Evolutionary conservation across 2,113 vertebrate species (phyloP).

Genomic region (Megaceryle torquata): DNA sequence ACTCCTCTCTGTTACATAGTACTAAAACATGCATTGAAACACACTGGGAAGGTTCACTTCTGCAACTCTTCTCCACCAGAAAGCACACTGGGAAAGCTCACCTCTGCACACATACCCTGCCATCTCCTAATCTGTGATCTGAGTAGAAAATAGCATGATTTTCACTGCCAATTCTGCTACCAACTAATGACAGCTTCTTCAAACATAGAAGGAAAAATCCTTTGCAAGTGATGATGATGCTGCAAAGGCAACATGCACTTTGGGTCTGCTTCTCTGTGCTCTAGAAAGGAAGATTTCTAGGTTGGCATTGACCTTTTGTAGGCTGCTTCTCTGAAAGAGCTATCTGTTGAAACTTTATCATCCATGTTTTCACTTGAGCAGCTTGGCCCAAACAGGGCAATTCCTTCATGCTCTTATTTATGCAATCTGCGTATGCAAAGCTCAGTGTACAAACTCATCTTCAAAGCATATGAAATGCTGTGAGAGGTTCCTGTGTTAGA

Average conservation of each 20-base stretch:
- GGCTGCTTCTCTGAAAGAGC: background rate
- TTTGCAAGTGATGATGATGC: background rate
- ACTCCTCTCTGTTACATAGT: no score
- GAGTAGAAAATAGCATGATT: background rate
- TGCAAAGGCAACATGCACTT: background rate
- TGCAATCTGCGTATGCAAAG: background rate
- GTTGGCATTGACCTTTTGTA: background rate
- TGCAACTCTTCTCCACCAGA: background rate
- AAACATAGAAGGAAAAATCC: background rate
- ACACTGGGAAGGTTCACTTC: background rate
- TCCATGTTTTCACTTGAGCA: background rate
- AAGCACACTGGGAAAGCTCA: background rate
- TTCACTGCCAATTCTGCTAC: background rate
- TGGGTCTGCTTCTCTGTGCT: background rate
- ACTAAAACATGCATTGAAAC: background rate
- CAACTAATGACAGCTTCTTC: background rate
- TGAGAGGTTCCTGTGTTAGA: background rate
- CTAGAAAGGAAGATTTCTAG: background rate
- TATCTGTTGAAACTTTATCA: background rate
- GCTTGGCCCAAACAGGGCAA: background rate
- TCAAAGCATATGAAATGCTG: background rate
- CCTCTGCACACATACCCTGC: background rate
- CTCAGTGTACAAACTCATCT: background rate
- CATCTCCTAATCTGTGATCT: background rate
- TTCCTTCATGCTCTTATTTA: background rate